phyloP scores from a whole-genome alignment of 2,113 vertebrate genomes.

The Scolopax mira region DNA sequence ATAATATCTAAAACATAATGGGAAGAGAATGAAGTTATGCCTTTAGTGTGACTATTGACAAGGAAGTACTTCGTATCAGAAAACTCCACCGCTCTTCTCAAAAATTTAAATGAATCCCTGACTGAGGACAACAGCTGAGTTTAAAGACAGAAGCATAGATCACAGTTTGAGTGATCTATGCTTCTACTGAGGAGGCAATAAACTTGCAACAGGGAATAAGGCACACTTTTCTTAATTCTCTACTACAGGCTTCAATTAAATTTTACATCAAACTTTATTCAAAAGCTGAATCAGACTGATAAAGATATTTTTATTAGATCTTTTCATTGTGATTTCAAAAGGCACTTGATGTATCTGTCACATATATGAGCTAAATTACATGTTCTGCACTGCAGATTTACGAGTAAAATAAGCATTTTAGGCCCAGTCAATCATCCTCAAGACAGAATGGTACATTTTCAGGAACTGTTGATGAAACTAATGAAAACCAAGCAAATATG shows the following conservation, averaged over 20 bases:
- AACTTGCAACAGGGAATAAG: not conserved
- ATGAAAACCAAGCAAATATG: not conserved
- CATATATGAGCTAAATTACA: not conserved
- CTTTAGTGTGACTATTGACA: not conserved
- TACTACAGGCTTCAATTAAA: not conserved
- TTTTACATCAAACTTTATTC: not conserved
- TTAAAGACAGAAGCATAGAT: not conserved
- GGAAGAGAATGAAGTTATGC: not conserved
- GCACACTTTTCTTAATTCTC: not conserved
- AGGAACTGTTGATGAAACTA: not conserved
- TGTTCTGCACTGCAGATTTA: not conserved
- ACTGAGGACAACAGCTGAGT: accelerated
- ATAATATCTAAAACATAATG: not conserved
- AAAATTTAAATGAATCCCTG: not conserved
- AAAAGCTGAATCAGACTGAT: not conserved
- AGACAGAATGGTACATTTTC: not conserved
- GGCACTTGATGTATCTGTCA: not conserved
- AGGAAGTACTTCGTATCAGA: not conserved
- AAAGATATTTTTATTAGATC: not conserved
- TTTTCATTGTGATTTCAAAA: not conserved
- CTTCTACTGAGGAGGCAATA: not conserved
- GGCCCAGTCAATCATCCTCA: not conserved
- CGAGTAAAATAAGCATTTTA: not conserved
- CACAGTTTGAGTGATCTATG: not conserved
- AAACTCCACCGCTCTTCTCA: not conserved